A percentile compares a stretch with the other conserved stretches of the same genome.
Evolutionary conservation across 2,888 invertebrate genomes (phyloP).

Genomic region (Macrophya annulata): DNA sequence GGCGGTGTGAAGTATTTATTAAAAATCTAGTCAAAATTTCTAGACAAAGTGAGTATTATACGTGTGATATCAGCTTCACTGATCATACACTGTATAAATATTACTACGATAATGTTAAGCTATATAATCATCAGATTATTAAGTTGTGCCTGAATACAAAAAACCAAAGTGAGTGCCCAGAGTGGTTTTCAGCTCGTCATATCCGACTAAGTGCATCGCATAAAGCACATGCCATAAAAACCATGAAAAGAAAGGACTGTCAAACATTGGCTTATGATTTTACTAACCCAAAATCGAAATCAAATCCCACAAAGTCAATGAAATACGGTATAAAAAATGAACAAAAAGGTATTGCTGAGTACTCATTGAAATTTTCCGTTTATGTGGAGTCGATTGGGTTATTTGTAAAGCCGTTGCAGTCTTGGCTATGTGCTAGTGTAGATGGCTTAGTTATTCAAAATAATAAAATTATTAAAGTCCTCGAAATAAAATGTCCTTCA

Average conservation of each 20-base stretch:
- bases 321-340: conserved; percentile 60
- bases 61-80: too few relatives aligned
- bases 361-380: conserved; percentile 35
- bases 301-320: neutral
- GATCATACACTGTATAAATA: too few relatives aligned
- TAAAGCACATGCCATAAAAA: conserved; percentile 60
- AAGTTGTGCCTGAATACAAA: too few relatives aligned
- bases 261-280: conserved; percentile 50
- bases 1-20: too few relatives aligned
- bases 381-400: conserved; percentile 57
- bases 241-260: conserved; percentile 32
- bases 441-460: neutral
- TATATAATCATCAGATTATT: too few relatives aligned
- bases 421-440: conserved; percentile 23
- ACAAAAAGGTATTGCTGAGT: conserved; percentile 55
- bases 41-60: too few relatives aligned
- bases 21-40: too few relatives aligned
- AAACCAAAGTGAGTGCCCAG: too few relatives aligned
- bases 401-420: conserved; percentile 58
- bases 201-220: conserved; percentile 56
- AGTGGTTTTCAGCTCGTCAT: conserved; percentile 31
- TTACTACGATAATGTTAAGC: too few relatives aligned
- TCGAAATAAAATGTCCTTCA: conserved; percentile 1
- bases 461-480: neutral
- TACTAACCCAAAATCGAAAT: conserved; percentile 31